These are phyloP conservation scores for Plectropomus leopardus DNA, from an alignment of 2,113 vertebrate species.

Conservation along the genomic window DNA sequence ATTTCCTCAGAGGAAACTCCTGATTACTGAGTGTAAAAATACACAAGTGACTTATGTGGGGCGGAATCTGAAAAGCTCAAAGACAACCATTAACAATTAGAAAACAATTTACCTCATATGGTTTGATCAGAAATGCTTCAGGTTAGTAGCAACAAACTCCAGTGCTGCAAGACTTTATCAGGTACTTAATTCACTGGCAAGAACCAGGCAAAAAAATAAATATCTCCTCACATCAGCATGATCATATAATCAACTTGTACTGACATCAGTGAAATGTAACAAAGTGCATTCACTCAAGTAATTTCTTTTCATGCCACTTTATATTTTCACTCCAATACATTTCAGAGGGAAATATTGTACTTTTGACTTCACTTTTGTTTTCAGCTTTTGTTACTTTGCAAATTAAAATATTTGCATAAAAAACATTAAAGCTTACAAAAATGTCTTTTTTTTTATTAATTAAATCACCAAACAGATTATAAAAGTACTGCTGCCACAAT, in stretches of 20 bases:
- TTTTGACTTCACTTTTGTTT: too few species aligned
- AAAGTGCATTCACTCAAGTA: too few species aligned
- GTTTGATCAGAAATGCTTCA: not conserved
- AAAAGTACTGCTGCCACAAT: too few species aligned
- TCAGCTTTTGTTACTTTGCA: too few species aligned
- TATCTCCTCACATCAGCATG: not conserved
- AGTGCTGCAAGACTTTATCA: not conserved
- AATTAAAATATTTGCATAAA: too few species aligned
- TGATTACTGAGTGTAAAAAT: slow-evolving; percentile 59
- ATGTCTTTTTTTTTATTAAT: too few species aligned
- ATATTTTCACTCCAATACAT: too few species aligned
- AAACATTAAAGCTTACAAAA: too few species aligned
- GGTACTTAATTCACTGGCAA: not conserved
- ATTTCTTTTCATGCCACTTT: too few species aligned
- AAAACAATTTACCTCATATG: not conserved
- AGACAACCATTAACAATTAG: slow-evolving; percentile 29
- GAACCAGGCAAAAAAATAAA: not conserved
- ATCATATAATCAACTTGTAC: not conserved
- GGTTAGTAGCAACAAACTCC: not conserved
- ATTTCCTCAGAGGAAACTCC: slow-evolving; percentile 63
- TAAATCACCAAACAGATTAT: too few species aligned
- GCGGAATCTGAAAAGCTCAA: slow-evolving; percentile 52
- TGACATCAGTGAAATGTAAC: too few species aligned
- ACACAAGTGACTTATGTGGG: slow-evolving; percentile 40
- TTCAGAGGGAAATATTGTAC: too few species aligned